phyloP scores from a whole-genome alignment of 2,113 vertebrate genomes.

The Motacilla alba region DNA sequence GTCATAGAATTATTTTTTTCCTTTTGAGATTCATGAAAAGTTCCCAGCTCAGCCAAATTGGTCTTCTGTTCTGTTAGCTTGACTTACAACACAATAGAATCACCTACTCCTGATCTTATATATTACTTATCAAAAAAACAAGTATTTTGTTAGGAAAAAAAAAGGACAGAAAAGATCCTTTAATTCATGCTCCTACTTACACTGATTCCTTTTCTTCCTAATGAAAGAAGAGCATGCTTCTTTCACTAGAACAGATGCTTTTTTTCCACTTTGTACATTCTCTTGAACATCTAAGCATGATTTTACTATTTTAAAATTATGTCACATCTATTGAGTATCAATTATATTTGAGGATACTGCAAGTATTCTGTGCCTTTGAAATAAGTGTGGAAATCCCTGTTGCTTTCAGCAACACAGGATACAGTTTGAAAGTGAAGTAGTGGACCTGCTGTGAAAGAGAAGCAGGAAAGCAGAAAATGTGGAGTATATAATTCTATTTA shows the following conservation, averaged over 20 bases:
- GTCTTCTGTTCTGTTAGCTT: background rate
- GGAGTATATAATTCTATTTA: background rate
- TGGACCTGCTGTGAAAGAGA: background rate
- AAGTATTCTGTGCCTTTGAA: background rate
- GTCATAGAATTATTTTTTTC: background rate
- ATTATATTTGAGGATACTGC: background rate
- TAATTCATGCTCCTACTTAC: background rate
- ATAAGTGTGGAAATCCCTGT: background rate
- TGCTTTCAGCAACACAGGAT: background rate
- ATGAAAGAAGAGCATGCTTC: background rate
- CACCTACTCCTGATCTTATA: background rate
- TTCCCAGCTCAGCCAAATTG: background rate
- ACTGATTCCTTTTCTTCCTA: background rate
- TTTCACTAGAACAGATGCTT: background rate
- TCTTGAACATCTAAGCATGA: background rate
- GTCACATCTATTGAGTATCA: background rate
- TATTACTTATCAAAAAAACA: background rate
- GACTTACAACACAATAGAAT: background rate
- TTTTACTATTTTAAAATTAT: background rate
- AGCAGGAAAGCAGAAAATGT: background rate
- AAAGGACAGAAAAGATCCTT: background rate
- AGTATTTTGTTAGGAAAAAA: background rate
- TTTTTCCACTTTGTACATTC: background rate
- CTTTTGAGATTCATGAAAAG: background rate
- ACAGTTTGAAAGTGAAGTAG: background rate